phyloP scores from a whole-genome alignment of 2,113 vertebrate genomes.

The Hippocampus abdominalis region DNA sequence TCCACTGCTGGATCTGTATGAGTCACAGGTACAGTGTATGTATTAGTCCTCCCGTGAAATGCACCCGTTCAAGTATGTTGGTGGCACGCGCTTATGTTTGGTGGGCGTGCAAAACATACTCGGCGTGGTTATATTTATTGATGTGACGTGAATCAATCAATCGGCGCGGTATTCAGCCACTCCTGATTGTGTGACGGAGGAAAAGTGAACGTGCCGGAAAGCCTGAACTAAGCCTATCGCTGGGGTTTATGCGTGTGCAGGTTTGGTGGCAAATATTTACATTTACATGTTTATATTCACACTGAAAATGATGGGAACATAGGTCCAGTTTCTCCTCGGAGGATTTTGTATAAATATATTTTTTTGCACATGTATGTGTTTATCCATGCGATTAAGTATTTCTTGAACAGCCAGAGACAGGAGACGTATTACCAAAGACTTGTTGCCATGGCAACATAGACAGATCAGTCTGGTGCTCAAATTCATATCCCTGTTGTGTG shows the following conservation, averaged over 20 bases:
- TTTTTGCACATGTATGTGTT: slow-evolving; percentile 4
- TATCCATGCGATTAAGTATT: slow-evolving; percentile 10
- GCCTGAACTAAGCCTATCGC: slow-evolving; percentile 29
- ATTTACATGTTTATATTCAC: slow-evolving; percentile 26
- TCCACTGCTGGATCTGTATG: slow-evolving; percentile 35
- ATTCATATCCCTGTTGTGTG: slow-evolving; percentile 14
- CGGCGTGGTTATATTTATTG: background rate
- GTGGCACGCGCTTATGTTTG: slow-evolving; percentile 4
- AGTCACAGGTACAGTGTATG: background rate
- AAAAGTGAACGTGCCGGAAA: slow-evolving; percentile 25
- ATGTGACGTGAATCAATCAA: background rate
- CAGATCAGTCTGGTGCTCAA: slow-evolving; percentile 6
- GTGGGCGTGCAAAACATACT: slow-evolving; percentile 20
- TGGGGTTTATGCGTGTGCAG: background rate
- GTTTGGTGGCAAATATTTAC: slow-evolving; percentile 40
- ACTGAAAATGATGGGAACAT: slow-evolving; percentile 45
- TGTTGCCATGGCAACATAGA: slow-evolving; percentile 32
- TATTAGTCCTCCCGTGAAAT: background rate
- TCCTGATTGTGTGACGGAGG: slow-evolving; percentile 13
- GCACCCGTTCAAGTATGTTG: background rate
- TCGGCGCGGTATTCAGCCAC: too few relatives aligned
- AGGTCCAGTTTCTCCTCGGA: slow-evolving; percentile 8
- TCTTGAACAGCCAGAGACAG: slow-evolving; percentile 12
- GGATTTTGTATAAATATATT: too few relatives aligned
- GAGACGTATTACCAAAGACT: slow-evolving; percentile 14